Evolutionary conservation across 2,888 invertebrate genomes (phyloP).

Genomic region (Tortrix viridana): DNA sequence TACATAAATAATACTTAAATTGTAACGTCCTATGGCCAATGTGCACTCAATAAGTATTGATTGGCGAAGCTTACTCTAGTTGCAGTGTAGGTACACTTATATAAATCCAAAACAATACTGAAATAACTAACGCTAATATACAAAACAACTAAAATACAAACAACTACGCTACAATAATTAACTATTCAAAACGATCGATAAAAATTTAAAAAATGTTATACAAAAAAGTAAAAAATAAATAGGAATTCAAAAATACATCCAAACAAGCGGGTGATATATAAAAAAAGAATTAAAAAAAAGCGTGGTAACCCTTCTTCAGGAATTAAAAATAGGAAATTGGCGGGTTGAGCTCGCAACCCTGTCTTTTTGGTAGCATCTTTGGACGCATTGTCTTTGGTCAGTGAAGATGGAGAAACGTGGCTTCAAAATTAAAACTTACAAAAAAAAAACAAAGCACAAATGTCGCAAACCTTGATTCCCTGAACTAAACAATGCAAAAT

Average conservation of each 20-base stretch:
- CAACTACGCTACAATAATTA: constrained; percentile 40
- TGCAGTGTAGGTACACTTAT: constrained; percentile 60
- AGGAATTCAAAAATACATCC: constrained; percentile 76
- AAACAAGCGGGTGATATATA: constrained; percentile 64
- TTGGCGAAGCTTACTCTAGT: constrained; percentile 63
- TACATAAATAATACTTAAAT: constrained; percentile 59
- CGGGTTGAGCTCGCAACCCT: constrained; percentile 48
- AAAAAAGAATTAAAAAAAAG: constrained; percentile 56
- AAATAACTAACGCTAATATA: constrained; percentile 60
- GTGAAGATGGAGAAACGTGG: constrained; percentile 57
- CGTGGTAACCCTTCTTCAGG: constrained; percentile 49
- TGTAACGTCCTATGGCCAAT: constrained; percentile 65
- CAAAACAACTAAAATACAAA: constrained; percentile 47
- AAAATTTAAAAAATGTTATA: constrained; percentile 69
- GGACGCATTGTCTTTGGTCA: constrained; percentile 73
- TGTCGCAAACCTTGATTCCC: constrained; percentile 23
- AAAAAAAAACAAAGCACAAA: constrained; percentile 56
- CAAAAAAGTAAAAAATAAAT: constrained; percentile 77
- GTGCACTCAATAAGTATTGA: constrained; percentile 60
- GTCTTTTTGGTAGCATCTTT: constrained; percentile 73
- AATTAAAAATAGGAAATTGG: constrained; percentile 63
- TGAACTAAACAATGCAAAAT: not conserved
- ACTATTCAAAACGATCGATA: constrained; percentile 46
- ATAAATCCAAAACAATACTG: constrained; percentile 61
- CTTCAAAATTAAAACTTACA: constrained; percentile 53